Base-by-base conservation (phyloP, 2,113 vertebrate species). In the Pyxicephalus adspersus region DNA sequence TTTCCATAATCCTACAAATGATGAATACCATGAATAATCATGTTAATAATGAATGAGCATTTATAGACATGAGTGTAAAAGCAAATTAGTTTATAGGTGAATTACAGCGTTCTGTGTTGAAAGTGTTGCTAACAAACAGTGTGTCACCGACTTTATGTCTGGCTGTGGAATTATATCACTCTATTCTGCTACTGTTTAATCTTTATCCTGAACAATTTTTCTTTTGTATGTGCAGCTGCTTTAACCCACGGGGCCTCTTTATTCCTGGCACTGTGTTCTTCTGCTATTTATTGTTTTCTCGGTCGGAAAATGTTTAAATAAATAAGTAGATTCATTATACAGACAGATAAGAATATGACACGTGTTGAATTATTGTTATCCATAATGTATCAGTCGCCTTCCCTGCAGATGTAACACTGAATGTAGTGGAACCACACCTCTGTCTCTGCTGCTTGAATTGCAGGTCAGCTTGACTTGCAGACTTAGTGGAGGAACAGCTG, bases 291-390 rank as follows among this genome's bases (percentile, higher is more conserved):
- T 74, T 81, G 71, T 74, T 81, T 66, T 75, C 70, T 17, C 45
- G 28, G 80, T 75, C 26, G 80, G 80, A 82, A 82, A 82, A 75
- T 65, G 61, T 82, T 82, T 82, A 75, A 82, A 82, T 82, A 74
- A 82, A 75, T 82, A 73, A 82, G 50, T 82, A 65, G 80, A 65
- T 34, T 28, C 8, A 34, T 66, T 58, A 82, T 65, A 29, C 15
- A 29, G 26, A 51, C 51, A 58, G 50, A 82, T 82, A 57, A 74
- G 61, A 75, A 82, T 75, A 82, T 65, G 34, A 66, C 80, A 82
- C 66, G 58, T 82, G 80, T 58, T 75, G 52, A 22, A 75, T 82
- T 57, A 66, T 61, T 75, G 22, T 64, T 73, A 66, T 82, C 71
- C 28, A 75, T 82, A 58, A 82, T 66, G 50, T 29, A 78, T 52